Base-by-base conservation (phyloP, 1,140 invertebrate species). In the Episyrphus balteatus region DNA sequence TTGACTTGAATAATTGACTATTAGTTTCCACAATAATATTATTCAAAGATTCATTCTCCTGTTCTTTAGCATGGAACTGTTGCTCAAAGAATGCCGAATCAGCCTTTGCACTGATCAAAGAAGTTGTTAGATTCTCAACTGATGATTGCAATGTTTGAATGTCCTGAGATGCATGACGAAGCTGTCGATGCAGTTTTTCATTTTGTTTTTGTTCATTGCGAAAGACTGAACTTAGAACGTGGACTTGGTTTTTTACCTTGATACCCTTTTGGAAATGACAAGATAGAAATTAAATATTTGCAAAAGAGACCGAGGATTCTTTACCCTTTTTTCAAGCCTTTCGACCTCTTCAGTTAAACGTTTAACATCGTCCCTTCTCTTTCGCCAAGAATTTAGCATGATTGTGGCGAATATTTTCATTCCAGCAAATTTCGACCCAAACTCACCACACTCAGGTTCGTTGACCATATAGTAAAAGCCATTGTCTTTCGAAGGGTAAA, bases 361-460 rank as follows among this genome's bases (percentile, higher is more conserved):
- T 1, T 36, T 53, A 1, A 61, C 53, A 15, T 66, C 55, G 14
- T 52, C 51, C 0, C 58, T 51, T 10, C 62, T 11, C 7, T 51
- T 51, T 0, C 62, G 58, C 62, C 62, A 66, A 6, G 54, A 51
- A 26, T 57, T 44, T 17, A 66, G 33, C 54, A 66, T 55, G 12
- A 65, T 42, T 12, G 46, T 49, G 3, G 57, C 51, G 8, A 66
- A 57, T 14, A 61, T 42, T 36, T 37, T 59, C 49, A 61, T 51
- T 21, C 53, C 51, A 30, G 55, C 39, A 10, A 57, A 41, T 12
- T 55, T 60, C 3, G 45, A 17, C 14, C 43, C 59, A 43, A 54
- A 55, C 8, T 54, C 61, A 26, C 21, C 21, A 26, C 21, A 26
- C 21, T 26, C 21, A 3, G 21, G 21, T 8, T 26, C 21, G 8